Percentiles rank a stretch among this genome's conserved stretches.
phyloP scores from a whole-genome alignment of 2,113 vertebrate species.

The Enhydra lutris region DNA sequence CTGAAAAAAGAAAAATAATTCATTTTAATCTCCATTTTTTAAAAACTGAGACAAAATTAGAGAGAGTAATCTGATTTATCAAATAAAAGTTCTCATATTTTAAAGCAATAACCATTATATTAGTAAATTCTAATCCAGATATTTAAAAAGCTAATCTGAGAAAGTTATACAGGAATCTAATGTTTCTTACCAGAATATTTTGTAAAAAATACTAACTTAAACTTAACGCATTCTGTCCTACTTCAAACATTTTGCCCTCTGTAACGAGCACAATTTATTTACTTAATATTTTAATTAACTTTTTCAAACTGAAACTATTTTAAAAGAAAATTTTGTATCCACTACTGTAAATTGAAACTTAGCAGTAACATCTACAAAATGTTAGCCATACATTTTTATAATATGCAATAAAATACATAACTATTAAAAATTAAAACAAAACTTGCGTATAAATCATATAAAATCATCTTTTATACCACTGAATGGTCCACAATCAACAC shows the following conservation, averaged over 20 bases:
- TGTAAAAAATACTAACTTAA: not conserved
- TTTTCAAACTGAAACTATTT: conserved; percentile 17
- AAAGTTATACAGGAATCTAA: not conserved
- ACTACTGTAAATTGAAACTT: conserved; percentile 8
- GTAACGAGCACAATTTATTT: not conserved
- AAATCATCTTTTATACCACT: conserved; percentile 9
- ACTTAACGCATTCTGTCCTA: not conserved
- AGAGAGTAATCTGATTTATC: not conserved
- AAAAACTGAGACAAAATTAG: not conserved
- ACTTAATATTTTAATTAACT: conserved; percentile 6
- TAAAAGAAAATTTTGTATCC: not conserved
- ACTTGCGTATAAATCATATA: not conserved
- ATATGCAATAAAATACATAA: not conserved
- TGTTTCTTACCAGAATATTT: not conserved
- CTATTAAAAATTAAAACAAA: not conserved
- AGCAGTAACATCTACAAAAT: not conserved
- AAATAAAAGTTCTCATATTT: not conserved
- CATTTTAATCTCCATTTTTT: conserved; percentile 45
- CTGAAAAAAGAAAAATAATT: conserved; percentile 81
- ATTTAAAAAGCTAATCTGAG: not conserved
- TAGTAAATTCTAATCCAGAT: conserved; percentile 19
- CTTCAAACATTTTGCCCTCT: not conserved
- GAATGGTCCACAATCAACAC: not conserved
- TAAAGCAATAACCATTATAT: conserved; percentile 23
- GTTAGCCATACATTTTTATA: not conserved